phyloP scores from a whole-genome alignment of 2,797 vertebrate genomes.

The Huso huso region DNA sequence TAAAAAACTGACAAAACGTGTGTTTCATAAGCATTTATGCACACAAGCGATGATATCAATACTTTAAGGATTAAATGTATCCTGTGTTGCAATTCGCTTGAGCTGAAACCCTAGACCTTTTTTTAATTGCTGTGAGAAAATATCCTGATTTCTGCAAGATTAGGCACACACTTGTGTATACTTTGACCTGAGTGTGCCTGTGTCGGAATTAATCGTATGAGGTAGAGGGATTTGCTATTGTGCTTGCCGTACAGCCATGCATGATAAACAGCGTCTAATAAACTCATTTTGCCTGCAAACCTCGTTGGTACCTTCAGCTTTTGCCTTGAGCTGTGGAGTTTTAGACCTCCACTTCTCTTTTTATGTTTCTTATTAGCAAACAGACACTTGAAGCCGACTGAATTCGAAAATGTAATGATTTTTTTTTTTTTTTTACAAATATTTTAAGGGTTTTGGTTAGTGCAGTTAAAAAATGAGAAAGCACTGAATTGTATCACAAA shows the following conservation, averaged over 20 bases:
- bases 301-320: constrained; percentile 51
- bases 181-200: constrained; percentile 69
- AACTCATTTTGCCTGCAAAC: constrained; percentile 53
- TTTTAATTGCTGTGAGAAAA: constrained; percentile 78
- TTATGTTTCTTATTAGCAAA: constrained; percentile 61
- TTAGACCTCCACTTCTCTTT: constrained; percentile 54
- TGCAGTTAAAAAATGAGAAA: too few relatives aligned
- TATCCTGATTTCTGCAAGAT: constrained; percentile 70
- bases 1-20: constrained; percentile 1
- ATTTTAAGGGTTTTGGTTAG: constrained; percentile 38
- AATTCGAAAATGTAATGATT: constrained; percentile 45
- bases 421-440: constrained; percentile 38
- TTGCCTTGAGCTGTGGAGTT: constrained; percentile 50
- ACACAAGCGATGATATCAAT: constrained; percentile 73
- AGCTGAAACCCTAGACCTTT: constrained; percentile 72
- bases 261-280: constrained; percentile 63
- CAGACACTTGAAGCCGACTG: constrained; percentile 32
- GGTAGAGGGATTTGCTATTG: constrained; percentile 68
- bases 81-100: constrained; percentile 74
- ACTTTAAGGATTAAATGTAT: constrained; percentile 73
- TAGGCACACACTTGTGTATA: constrained; percentile 71
- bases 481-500: too few relatives aligned
- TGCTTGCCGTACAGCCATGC: constrained; percentile 51
- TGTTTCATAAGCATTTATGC: constrained; percentile 72
- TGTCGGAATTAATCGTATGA: constrained; percentile 76